Conservation (phyloP, 2,888 invertebrate species). For the Hydrotaea diabolus region DNA sequence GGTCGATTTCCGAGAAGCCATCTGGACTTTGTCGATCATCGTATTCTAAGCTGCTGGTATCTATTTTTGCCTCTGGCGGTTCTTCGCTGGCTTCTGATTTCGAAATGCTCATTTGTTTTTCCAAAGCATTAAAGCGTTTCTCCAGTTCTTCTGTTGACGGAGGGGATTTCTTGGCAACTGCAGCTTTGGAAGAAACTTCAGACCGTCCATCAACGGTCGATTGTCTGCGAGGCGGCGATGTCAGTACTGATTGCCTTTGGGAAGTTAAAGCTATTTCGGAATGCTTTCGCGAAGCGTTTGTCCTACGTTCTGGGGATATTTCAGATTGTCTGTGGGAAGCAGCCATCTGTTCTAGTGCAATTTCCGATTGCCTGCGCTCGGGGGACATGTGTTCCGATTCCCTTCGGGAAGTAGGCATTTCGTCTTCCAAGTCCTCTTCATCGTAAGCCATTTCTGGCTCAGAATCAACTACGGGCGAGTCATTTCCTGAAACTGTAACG, state of each 20-base stretch:
- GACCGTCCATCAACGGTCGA: not conserved
- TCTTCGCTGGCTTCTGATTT: slow-evolving; percentile 71
- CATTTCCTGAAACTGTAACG: not conserved
- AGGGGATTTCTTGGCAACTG: slow-evolving; percentile 65
- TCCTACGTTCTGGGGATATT: no score
- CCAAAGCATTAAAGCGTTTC: slow-evolving; percentile 75
- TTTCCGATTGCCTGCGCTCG: no score
- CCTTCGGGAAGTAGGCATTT: not conserved
- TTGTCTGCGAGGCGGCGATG: not conserved
- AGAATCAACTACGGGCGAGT: not conserved
- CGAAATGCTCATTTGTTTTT: slow-evolving; percentile 72
- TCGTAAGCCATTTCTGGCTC: not conserved
- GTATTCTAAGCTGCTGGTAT: not conserved
- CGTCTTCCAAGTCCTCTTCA: not conserved
- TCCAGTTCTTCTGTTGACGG: slow-evolving; percentile 77
- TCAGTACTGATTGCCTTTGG: not conserved
- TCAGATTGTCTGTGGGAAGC: no score
- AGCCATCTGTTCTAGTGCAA: no score
- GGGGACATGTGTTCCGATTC: not conserved
- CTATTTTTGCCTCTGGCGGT: slow-evolving; percentile 67
- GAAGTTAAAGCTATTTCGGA: not conserved
- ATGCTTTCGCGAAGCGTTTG: not conserved
- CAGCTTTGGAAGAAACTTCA: not conserved
- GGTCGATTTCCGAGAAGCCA: slow-evolving; percentile 1
- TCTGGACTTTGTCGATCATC: slow-evolving; percentile 20